phyloP scores from a whole-genome alignment of 2,888 invertebrate genomes.

The Rugalucina vietnamica region DNA sequence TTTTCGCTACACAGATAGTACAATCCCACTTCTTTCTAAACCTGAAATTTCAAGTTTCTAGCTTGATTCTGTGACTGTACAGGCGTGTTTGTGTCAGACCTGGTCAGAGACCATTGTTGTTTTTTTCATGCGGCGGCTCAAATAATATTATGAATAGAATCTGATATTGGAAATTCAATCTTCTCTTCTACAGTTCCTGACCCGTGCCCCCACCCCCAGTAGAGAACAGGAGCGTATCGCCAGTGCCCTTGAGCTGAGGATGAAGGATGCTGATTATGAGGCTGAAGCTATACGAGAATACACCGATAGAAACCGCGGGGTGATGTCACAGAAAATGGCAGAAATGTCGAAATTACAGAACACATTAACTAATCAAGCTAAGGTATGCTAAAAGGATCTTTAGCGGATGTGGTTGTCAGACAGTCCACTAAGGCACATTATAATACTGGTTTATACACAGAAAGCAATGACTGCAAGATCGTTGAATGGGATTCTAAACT shows the following conservation, averaged over 20 bases:
- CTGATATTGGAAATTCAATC: too few relatives aligned
- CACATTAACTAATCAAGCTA: conserved; percentile 77
- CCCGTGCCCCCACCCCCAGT: conserved; percentile 60
- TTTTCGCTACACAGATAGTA: too few relatives aligned
- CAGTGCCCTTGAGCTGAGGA: conserved; percentile 67
- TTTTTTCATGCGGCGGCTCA: too few relatives aligned
- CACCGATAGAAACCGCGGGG: conserved; percentile 65
- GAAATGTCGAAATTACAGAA: conserved; percentile 80
- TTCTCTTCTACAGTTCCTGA: conserved; percentile 27
- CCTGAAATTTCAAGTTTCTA: too few relatives aligned
- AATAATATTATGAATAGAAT: too few relatives aligned
- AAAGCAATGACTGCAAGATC: neutral
- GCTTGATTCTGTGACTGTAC: too few relatives aligned
- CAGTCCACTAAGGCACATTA: too few relatives aligned
- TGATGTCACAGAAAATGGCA: conserved; percentile 77
- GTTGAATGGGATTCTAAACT: too few relatives aligned
- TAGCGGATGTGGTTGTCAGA: too few relatives aligned
- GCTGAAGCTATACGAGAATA: conserved; percentile 66
- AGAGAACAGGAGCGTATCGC: conserved; percentile 66
- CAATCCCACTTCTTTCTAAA: too few relatives aligned
- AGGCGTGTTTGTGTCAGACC: too few relatives aligned
- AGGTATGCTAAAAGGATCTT: conserved; percentile 72
- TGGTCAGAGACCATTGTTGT: too few relatives aligned
- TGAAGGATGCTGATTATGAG: conserved; percentile 68
- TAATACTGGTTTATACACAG: neutral